Evolutionary conservation across 2,113 vertebrate species (phyloP), one percentile per base, ranked within the genome.

Genomic region (Semnornis frantzii): DNA sequence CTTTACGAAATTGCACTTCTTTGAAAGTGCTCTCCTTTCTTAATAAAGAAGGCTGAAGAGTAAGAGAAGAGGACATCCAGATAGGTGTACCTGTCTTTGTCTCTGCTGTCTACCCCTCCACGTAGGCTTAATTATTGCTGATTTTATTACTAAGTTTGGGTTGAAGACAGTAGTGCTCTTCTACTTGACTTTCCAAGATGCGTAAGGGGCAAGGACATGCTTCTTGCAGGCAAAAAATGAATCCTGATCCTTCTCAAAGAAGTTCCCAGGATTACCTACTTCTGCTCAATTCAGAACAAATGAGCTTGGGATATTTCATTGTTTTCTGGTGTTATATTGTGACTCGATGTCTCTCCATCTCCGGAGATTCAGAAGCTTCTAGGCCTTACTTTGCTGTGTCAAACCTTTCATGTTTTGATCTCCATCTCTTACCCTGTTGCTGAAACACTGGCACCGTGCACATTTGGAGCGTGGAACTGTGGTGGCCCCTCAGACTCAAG

Each of bases 41-140:
- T 80, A 85, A 59, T 31, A 46, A 70, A 65, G 16, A 73, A 63
- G 17, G 34, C 28, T 31, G 44, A 74, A 37, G 12, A 19, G 48
- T 21, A 63, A 11, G 23, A 60, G 24, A 25, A 68, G 66, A 65
- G 18, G 34, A 86, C 33, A 44, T 23, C 54, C 21, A 8, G 0
- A 0, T 3, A 64, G n/a, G 28, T 46, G 5, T 0, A 1, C 9
- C 44, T 75, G 6, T 46, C 19, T 72, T 78, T 71, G n/a, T 7
- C 15, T 62, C 50, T 73, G 31, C 24, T 59, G 13, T 48, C 46
- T 91, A 11, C 18, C 18, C 10, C 28, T 80, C 50, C 5, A 3
- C 17, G 28, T 44, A 50, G 39, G 24, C 64, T 85, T 69, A 73
- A 54, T 78, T 63, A 63, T 73, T 82, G 19, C 16, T 74, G 39